Evolutionary conservation across 2,113 vertebrate species (phyloP), one percentile per base, ranked within the genome.

Genomic region (Psephotus haematonotus): DNA sequence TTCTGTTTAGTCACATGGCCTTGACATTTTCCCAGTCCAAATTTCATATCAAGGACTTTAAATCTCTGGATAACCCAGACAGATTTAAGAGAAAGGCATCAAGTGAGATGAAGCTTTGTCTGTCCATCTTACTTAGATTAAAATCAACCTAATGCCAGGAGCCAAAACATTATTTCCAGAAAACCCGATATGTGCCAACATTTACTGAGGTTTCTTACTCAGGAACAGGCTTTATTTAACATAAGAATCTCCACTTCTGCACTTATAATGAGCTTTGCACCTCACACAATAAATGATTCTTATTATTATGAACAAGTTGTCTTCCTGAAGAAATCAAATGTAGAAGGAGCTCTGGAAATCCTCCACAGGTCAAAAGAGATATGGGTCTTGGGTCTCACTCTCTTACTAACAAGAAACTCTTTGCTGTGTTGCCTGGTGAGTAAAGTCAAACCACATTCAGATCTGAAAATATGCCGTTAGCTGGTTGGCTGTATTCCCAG

Each of bases 121-220:
- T 93, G 86, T 84, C 77, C 31, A 20, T 87, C 35, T 87, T 75
- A 39, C 25, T 89, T 71, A 93, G 70, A 71, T 94, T 90, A 78
- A 96, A 92, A 87, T 92, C 90, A 94, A 46, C 43, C 71, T 70
- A 77, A 5, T 88, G 27, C 68, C 72, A 95, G 50, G 62, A 85
- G 64, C 53, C 37, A 92, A 97, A 95, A 91, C 33, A 82, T 13
- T 85, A 71, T 44, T 62, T 83, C 50, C 74, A 83, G 67, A 88
- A 67, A 37, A 20, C 22, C 68, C 49, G 89, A 46, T 37, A 19
- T 3, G 23, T 35, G 70, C 39, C 57, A 86, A 11, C 5, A 27
- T 78, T 92, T 62, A 75, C 6, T 53, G 72, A 62, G 35, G 9
- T 63, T 82, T 31, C 55, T 67, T 93, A 50, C 27, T 64, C 41